phyloP scores from a whole-genome alignment of 2,797 vertebrate species.

The Calcarius lapponicus region DNA sequence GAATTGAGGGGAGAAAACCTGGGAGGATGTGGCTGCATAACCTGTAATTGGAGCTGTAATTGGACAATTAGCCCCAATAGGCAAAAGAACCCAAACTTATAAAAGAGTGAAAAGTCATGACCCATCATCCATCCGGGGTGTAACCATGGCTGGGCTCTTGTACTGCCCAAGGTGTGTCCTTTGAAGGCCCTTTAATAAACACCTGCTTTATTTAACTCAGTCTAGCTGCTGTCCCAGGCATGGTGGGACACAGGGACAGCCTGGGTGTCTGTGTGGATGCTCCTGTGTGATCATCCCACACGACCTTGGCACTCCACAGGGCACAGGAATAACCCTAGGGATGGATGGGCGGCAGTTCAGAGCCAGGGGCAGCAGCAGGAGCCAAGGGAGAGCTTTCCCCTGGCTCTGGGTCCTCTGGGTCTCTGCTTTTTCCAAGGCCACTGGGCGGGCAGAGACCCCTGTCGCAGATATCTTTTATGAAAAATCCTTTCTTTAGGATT shows the following conservation, averaged over 20 bases:
- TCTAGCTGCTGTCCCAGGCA: background rate
- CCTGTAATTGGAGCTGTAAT: background rate
- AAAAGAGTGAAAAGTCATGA: background rate
- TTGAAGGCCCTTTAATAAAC: background rate
- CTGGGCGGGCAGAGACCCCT: background rate
- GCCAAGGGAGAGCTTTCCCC: background rate
- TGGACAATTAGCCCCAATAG: background rate
- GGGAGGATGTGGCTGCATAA: background rate
- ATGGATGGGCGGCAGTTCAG: background rate
- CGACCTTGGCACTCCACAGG: too few relatives aligned
- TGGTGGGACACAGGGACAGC: background rate
- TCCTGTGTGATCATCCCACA: background rate
- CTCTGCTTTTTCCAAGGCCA: background rate
- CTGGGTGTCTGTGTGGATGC: too few relatives aligned
- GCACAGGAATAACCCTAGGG: accelerated
- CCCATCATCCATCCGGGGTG: background rate
- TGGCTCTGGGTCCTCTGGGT: background rate
- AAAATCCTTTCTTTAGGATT: too few relatives aligned
- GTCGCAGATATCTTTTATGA: too few relatives aligned
- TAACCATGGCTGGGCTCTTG: background rate
- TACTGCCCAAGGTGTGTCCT: background rate
- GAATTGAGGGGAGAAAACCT: too few relatives aligned
- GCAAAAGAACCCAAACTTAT: background rate
- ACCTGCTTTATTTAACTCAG: background rate
- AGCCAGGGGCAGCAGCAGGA: background rate